Percentiles rank a stretch among this genome's conserved stretches.
These are phyloP conservation scores for Hypomecis atomaria DNA, from an alignment of 2,888 invertebrate genomes.

Conservation along the genomic window DNA sequence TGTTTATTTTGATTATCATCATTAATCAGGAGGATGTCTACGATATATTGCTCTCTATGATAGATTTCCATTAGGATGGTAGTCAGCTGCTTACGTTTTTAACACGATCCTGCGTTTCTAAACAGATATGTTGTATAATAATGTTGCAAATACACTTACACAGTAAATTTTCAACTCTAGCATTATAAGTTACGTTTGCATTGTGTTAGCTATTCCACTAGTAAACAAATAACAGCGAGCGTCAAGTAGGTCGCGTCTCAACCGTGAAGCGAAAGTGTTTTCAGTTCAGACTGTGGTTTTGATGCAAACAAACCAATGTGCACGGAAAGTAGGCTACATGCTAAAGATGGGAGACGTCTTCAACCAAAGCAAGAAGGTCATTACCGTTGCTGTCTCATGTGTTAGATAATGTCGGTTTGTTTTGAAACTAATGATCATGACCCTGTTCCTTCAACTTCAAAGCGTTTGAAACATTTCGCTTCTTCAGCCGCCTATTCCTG, in stretches of 20 bases:
- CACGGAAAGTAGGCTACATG: conserved; percentile 20
- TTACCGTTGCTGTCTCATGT: background rate
- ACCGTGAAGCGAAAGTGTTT: conserved; percentile 55
- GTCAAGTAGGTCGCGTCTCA: conserved; percentile 45
- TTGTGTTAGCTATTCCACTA: background rate
- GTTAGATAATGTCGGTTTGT: conserved; percentile 10
- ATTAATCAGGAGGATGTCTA: no score
- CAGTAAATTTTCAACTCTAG: background rate
- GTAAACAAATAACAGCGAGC: conserved; percentile 43
- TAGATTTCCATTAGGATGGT: no score
- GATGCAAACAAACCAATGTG: conserved; percentile 32
- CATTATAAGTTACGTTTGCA: background rate
- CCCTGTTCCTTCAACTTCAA: background rate
- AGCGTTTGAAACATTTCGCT: background rate
- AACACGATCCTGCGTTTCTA: no score
- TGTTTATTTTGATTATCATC: no score
- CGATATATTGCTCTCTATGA: no score
- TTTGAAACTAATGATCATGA: conserved; percentile 6
- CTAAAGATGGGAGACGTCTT: conserved; percentile 24
- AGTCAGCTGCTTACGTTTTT: no score
- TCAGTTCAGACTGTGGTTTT: conserved; percentile 38
- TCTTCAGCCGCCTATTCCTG: no score
- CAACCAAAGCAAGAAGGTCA: conserved; percentile 38
- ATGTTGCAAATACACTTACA: background rate
- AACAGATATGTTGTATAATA: no score